Evolutionary conservation across 2,888 invertebrate genomes (phyloP).

Genomic region (Troilus luridus): DNA sequence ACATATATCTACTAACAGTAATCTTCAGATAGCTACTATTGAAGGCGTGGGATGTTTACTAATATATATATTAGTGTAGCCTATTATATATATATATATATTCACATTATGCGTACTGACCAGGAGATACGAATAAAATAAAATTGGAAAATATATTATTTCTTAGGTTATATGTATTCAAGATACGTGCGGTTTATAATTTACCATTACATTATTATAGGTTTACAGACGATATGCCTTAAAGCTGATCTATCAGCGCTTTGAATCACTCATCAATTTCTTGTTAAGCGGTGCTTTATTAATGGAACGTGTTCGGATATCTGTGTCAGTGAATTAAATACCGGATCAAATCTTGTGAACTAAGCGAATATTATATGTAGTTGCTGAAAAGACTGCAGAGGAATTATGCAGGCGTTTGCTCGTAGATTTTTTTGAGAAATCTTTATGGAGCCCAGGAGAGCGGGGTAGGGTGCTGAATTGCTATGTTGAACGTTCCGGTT

Average conservation of each 20-base stretch:
- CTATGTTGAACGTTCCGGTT: no score
- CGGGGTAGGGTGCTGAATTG: no score
- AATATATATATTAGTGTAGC: no score
- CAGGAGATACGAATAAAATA: conserved; percentile 10
- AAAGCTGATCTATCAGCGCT: neutral
- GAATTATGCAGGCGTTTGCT: neutral
- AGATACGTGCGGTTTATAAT: neutral
- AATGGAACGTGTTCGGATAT: neutral
- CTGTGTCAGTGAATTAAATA: neutral
- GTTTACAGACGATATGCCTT: conserved; percentile 6
- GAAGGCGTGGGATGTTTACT: no score
- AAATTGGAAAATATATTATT: neutral
- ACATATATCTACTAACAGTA: no score
- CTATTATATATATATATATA: neutral
- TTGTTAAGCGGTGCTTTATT: neutral
- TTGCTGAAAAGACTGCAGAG: no score
- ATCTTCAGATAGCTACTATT: no score
- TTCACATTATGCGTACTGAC: neutral
- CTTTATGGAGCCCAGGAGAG: neutral
- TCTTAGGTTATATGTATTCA: conserved; percentile 25
- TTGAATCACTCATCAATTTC: neutral
- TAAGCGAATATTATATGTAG: neutral
- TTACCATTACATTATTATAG: neutral
- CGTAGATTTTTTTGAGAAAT: neutral
- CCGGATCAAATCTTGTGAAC: neutral